Percentiles rank a stretch among this genome's conserved stretches.
phyloP scores from a whole-genome alignment of 2,797 vertebrate species.

The Oreochromis mossambicus region DNA sequence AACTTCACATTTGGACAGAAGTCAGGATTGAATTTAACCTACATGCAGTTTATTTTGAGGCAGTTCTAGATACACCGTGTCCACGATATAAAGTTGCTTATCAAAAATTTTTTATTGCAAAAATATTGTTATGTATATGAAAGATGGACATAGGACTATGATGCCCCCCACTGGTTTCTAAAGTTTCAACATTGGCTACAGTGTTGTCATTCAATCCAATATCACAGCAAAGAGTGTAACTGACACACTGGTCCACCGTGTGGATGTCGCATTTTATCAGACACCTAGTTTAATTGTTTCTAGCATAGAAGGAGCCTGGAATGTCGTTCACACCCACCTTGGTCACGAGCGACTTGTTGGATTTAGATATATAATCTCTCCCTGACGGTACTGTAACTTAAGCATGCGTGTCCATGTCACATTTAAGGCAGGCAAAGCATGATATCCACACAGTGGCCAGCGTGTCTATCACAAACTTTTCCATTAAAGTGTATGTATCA shows the following conservation, averaged over 20 bases:
- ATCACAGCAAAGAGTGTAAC: not conserved
- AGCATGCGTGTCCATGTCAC: not conserved
- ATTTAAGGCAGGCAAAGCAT: not conserved
- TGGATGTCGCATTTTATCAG: not conserved
- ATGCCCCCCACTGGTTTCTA: not conserved
- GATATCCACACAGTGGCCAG: not conserved
- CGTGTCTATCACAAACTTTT: fast-evolving
- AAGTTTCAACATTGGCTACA: not conserved
- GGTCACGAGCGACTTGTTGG: not conserved
- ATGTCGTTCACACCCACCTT: not conserved
- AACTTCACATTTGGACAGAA: not conserved
- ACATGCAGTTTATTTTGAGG: not conserved
- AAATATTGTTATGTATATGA: not conserved
- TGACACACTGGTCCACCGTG: not conserved
- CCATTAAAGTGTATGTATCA: not conserved
- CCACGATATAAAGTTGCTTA: not conserved
- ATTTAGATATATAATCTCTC: not conserved
- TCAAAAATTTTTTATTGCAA: not conserved
- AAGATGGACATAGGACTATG: not conserved
- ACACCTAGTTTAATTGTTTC: not conserved
- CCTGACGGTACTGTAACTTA: not conserved
- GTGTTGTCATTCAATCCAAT: not conserved
- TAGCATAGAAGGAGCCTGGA: not conserved
- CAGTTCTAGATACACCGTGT: not conserved
- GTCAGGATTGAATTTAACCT: not conserved